These are phyloP conservation scores for Peromyscus attwateri DNA, from an alignment of 2,797 vertebrate genomes.

Conservation along the genomic window DNA sequence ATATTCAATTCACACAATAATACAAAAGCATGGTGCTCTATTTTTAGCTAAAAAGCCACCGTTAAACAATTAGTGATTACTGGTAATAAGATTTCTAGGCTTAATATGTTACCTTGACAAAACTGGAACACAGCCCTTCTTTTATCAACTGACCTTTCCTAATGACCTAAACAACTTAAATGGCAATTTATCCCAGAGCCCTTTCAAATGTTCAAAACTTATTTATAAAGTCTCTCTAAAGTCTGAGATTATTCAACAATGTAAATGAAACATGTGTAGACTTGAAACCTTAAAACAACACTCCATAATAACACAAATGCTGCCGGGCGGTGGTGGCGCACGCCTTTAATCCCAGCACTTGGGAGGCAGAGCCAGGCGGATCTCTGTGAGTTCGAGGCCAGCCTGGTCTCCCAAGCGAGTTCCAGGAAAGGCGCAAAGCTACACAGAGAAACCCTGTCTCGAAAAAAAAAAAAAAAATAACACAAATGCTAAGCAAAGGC, in stretches of 20 bases:
- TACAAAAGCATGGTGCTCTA: slow-evolving; percentile 34
- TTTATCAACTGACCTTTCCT: slow-evolving; percentile 64
- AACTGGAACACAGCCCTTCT: neutral
- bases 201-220: slow-evolving; percentile 50
- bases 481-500: slow-evolving; percentile 21
- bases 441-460: too few species aligned
- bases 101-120: slow-evolving; percentile 14
- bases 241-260: slow-evolving; percentile 38
- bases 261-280: slow-evolving; percentile 39
- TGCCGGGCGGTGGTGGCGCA: too few species aligned
- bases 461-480: too few species aligned
- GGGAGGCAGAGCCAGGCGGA: too few species aligned
- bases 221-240: slow-evolving; percentile 47
- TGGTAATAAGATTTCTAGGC: slow-evolving; percentile 27
- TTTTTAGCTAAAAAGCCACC: slow-evolving; percentile 45
- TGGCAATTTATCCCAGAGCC: neutral
- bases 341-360: too few species aligned
- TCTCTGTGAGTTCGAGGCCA: too few species aligned
- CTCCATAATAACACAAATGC: neutral
- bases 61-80: slow-evolving; percentile 48
- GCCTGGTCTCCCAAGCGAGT: too few species aligned
- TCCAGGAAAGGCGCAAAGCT: too few species aligned
- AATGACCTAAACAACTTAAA: slow-evolving; percentile 55
- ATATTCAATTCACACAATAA: neutral
- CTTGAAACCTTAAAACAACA: slow-evolving; percentile 52